Conservation (phyloP, 2,888 invertebrate species). For the Acanthoscelides obtectus region DNA sequence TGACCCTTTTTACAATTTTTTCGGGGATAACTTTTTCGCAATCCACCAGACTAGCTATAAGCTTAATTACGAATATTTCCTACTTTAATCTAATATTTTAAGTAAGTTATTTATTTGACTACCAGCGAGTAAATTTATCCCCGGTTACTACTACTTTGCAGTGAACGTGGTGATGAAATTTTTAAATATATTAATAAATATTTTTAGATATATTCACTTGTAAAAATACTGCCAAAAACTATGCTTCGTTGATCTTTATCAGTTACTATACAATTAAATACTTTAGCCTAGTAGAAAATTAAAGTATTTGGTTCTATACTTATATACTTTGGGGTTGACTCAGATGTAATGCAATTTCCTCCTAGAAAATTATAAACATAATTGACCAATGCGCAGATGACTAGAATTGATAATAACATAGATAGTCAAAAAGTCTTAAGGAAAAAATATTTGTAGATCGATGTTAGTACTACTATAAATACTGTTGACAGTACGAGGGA, state of each 20-base stretch:
- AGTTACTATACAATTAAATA: constrained; percentile 16
- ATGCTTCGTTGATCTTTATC: constrained; percentile 39
- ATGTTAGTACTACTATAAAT: too few relatives aligned
- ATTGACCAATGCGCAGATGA: neutral
- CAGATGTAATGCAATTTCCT: constrained; percentile 25
- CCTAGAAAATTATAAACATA: constrained; percentile 3
- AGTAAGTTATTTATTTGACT: neutral
- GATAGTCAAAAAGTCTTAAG: too few relatives aligned
- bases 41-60: neutral
- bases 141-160: neutral
- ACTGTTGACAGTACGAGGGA: too few relatives aligned
- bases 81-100: neutral
- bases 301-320: neutral
- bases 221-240: constrained; percentile 49
- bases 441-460: too few relatives aligned
- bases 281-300: neutral
- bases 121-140: neutral
- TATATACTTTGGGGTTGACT: neutral
- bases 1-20: neutral
- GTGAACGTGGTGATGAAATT: neutral
- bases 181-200: constrained; percentile 24
- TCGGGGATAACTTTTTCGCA: neutral
- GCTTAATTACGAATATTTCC: neutral
- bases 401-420: too few relatives aligned
- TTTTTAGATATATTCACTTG: constrained; percentile 40